These are phyloP conservation scores for Drosophila rellima DNA, from an alignment of 2,888 invertebrate genomes.

Conservation along the genomic window DNA sequence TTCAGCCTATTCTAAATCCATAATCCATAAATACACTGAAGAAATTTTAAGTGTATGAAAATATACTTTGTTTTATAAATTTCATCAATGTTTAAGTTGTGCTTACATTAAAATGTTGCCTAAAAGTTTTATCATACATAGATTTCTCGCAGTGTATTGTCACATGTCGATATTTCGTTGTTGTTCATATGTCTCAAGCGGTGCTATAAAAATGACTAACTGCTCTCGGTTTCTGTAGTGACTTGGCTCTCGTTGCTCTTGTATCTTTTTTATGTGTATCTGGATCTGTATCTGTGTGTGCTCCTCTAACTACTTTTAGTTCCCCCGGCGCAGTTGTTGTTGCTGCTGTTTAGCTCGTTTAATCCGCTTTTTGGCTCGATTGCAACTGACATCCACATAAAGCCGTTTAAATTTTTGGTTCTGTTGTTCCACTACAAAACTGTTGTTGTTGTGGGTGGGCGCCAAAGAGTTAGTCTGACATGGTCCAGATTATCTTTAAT, in stretches of 20 bases:
- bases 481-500: conserved; percentile 29
- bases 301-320: conserved; percentile 43
- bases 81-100: not conserved
- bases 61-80: not conserved
- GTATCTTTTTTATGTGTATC: conserved; percentile 15
- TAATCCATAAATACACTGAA: conserved; percentile 1
- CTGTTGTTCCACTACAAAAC: not conserved
- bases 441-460: conserved; percentile 22
- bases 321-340: conserved; percentile 17
- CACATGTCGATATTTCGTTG: conserved; percentile 28
- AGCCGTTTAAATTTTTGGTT: conserved; percentile 36
- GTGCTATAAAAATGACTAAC: conserved; percentile 46
- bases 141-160: conserved; percentile 27
- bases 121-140: not conserved
- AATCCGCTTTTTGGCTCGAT: conserved; percentile 46
- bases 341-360: conserved; percentile 27
- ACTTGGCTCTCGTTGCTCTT: conserved; percentile 19
- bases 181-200: conserved; percentile 28
- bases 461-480: conserved; percentile 15
- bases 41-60: conserved; percentile 3
- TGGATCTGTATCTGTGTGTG: conserved; percentile 17
- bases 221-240: conserved; percentile 17
- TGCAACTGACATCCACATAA: conserved; percentile 53
- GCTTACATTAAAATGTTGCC: not conserved
- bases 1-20: not conserved